These are phyloP conservation scores for Isurus oxyrinchus DNA, from an alignment of 2,113 vertebrate genomes.

Conservation along the genomic window DNA sequence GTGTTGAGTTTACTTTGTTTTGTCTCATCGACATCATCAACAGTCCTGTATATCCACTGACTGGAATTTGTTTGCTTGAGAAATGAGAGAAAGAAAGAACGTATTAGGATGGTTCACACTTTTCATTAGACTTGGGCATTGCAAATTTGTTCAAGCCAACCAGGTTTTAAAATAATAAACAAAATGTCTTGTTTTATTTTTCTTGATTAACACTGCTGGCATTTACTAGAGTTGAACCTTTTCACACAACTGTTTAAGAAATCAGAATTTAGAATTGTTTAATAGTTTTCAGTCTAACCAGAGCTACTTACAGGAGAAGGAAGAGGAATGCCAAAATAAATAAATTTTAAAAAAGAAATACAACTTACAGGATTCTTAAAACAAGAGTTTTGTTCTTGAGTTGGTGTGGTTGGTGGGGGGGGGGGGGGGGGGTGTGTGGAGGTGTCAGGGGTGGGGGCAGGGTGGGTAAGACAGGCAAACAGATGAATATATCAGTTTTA, in stretches of 20 bases:
- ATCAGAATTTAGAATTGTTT: neutral
- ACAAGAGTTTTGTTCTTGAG: neutral
- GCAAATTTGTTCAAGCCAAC: neutral
- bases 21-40: constrained; percentile 78
- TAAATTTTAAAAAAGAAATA: neutral
- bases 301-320: neutral
- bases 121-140: neutral
- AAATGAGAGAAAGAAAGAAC: neutral
- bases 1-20: constrained; percentile 44
- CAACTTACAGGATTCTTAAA: neutral
- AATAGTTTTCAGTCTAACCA: neutral
- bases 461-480: neutral
- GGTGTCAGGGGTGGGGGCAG: too few species aligned
- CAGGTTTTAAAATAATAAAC: neutral
- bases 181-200: neutral
- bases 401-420: too few species aligned
- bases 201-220: neutral
- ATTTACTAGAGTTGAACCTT: neutral
- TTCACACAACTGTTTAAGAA: neutral
- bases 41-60: constrained; percentile 84
- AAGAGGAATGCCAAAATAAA: neutral
- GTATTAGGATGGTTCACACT: neutral
- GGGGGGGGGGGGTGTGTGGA: too few species aligned
- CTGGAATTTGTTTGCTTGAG: constrained; percentile 56
- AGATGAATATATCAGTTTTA: neutral